Percentiles rank a stretch among this genome's conserved stretches.
Conservation (phyloP, 2,888 invertebrate genomes). For the Hemaris fuciformis region DNA sequence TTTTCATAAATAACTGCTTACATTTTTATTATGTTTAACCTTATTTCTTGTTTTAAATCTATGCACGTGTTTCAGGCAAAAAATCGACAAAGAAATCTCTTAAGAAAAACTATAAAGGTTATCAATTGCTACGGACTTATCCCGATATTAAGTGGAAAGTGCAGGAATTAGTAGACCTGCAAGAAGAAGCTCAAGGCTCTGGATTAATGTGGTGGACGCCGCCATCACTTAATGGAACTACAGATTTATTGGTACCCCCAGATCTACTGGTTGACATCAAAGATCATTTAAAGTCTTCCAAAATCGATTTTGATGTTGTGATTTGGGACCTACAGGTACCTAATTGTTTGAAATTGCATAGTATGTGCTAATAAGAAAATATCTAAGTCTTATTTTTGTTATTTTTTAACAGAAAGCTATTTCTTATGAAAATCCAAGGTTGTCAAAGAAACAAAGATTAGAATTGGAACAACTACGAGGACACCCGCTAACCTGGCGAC, state of each 20-base stretch:
- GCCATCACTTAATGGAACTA: slow-evolving; percentile 76
- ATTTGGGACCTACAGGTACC: slow-evolving; percentile 87
- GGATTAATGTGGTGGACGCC: slow-evolving; percentile 77
- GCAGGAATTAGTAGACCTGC: slow-evolving; percentile 66
- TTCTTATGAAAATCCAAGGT: slow-evolving; percentile 84
- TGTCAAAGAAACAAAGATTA: slow-evolving; percentile 82
- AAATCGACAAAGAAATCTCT: slow-evolving; percentile 60
- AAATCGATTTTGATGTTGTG: slow-evolving; percentile 84
- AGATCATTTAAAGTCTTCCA: slow-evolving; percentile 81
- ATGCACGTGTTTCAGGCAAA: slow-evolving; percentile 43
- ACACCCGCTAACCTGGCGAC: slow-evolving; percentile 86
- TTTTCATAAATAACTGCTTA: not conserved
- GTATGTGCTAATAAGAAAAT: too few relatives aligned
- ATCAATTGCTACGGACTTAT: slow-evolving; percentile 73
- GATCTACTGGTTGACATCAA: slow-evolving; percentile 82
- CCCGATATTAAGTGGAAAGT: slow-evolving; percentile 71
- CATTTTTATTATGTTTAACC: not conserved
- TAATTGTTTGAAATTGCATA: too few relatives aligned
- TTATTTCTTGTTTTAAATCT: not conserved
- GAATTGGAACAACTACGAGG: slow-evolving; percentile 81
- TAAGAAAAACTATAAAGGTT: slow-evolving; percentile 79
- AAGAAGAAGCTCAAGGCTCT: slow-evolving; percentile 74
- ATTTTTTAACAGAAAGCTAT: slow-evolving; percentile 81
- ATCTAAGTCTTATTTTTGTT: too few relatives aligned
- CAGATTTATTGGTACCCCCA: slow-evolving; percentile 88